Base-by-base conservation (phyloP, 2,797 vertebrate species). In the Molossus alvarezi region DNA sequence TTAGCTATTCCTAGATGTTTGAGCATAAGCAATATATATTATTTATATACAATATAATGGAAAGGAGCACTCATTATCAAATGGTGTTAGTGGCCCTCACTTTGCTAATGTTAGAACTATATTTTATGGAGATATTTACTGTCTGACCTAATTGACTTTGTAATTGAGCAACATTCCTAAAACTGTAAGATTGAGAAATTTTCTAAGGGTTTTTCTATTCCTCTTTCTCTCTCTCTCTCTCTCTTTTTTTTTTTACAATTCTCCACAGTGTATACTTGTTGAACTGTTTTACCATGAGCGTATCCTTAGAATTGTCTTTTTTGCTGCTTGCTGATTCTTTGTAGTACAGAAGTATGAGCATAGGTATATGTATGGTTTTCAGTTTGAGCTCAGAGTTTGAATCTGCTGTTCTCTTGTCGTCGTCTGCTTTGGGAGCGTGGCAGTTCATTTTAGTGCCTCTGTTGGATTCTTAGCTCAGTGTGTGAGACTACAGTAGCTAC, bases 1-100 rank as follows among this genome's bases (percentile, higher is more conserved):
- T 89, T 80, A 90, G 88, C 29, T 67, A 77, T 73, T 97, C 5
- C 17, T 48, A 85, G 80, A 51, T 25, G 82, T 89, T 83, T 84
- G n/a, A 58, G 8, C 53, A 86, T 92, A 51, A 84, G 21, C 57
- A 90, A 18, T 87, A 29, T 76, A 41, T 51, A 57, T 67, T 79
- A 29, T 48, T 80, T 67, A 33, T 3, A 15, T 93, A 88, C 92
- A 90, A 53, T 80, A 10, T 58, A 84, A 76, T 25, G n/a, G 48
- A 64, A 95, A 82, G 53, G 25, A 92, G 27, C 27, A 64, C 12
- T 87, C 37, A 48, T 69, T 53, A 81, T 75, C 57, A 94, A 76
- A 37, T n/a, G 25, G 48, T 71, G 29, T 69, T 65, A 91, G 37
- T 86, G 53, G 9, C 21, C 53, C 17, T 86, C 60, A 64, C 48